Evolutionary conservation across 2,113 vertebrate species (phyloP), one percentile per base, ranked within the genome.

Genomic region (Pandion haliaetus): DNA sequence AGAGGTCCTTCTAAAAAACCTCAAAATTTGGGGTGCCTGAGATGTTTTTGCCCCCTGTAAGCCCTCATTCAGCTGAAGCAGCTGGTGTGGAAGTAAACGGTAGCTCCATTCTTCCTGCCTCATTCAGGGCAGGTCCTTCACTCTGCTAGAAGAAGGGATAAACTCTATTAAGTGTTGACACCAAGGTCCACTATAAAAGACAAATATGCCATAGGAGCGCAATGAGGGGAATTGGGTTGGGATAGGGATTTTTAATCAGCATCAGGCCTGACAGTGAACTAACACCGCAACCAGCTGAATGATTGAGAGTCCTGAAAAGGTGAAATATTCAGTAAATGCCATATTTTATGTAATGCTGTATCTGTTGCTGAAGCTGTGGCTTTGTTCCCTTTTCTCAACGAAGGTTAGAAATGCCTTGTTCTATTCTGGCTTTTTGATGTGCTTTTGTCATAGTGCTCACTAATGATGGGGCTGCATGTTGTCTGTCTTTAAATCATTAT

Each of bases 241-340:
- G 45, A 88, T 21, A 62, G 55, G 74, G 70, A 81, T 88, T 97
- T 96, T 95, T 96, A 95, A 96, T 94, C 82, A 92, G 85, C 36
- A 80, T 93, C 62, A 83, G 54, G 19, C 50, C 45, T 66, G 86
- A 88, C 63, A 83, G 54, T 83, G 59, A 58, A 15, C 74, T 80
- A 96, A 83, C 45, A 69, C 4, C 3, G 8, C 77, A 91, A 49
- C 28, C 19, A 65, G 45, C 25, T 70, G 67, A 85, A 58, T 86
- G 88, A 88, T 42, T 82, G 58, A 73, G 88, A 63, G 71, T 62
- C 67, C 50, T 42, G 62, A 73, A 90, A 80, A 61, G 45, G 25
- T 70, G 42, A 86, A 92, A 36, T 93, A 86, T 44, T 82, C 73
- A 80, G 61, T 71, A 84, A 91, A 70, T 76, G 16, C 42, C 11